Evolutionary conservation across 1,140 invertebrate species (phyloP).

Genomic region (Notospermus geniculatus): DNA sequence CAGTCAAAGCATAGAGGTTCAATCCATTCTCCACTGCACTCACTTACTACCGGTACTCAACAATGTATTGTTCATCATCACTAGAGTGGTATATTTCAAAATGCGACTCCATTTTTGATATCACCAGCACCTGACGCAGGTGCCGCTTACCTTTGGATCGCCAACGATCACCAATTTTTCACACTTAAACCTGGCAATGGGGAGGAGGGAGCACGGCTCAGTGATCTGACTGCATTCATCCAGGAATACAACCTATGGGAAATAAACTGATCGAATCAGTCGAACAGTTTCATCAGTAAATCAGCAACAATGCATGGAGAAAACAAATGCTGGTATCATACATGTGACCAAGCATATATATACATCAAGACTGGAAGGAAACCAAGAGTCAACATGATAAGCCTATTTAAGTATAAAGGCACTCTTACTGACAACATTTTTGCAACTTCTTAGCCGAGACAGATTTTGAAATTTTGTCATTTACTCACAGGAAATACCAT

Average conservation of each 20-base stretch:
- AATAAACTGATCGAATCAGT: background rate
- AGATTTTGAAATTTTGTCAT: too few relatives aligned
- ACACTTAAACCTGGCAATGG: constrained; percentile 41
- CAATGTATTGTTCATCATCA: too few relatives aligned
- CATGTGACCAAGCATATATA: too few relatives aligned
- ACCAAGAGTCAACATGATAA: background rate
- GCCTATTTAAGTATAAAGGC: too few relatives aligned
- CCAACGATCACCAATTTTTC: constrained; percentile 45
- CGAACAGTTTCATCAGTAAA: too few relatives aligned
- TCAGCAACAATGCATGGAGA: too few relatives aligned
- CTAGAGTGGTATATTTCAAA: too few relatives aligned
- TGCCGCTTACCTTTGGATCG: constrained; percentile 39
- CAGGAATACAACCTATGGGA: constrained; percentile 37
- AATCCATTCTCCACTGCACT: background rate
- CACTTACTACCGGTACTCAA: too few relatives aligned
- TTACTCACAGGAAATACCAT: constrained; percentile 43
- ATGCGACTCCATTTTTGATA: background rate
- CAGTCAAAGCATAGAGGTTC: background rate
- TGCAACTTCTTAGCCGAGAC: too few relatives aligned
- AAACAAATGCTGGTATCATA: too few relatives aligned
- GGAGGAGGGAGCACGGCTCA: constrained; percentile 43
- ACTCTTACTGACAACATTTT: too few relatives aligned
- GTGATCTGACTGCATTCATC: constrained; percentile 51
- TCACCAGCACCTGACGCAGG: background rate
- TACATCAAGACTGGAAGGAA: too few relatives aligned